phyloP scores from a whole-genome alignment of 92 coral and sea anemone genomes.

The Phymanthus crucifer region DNA sequence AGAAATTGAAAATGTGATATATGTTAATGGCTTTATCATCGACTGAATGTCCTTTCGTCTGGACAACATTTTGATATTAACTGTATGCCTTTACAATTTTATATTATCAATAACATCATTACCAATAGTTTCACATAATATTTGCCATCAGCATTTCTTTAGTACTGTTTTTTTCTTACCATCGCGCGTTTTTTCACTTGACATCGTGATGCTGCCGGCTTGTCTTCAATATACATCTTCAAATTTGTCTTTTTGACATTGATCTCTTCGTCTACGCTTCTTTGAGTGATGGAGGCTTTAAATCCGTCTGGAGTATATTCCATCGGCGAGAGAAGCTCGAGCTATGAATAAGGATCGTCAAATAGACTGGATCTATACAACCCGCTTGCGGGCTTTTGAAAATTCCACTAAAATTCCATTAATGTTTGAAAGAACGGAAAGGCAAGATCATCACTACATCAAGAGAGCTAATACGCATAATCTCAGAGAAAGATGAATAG shows the following conservation, averaged over 20 bases:
- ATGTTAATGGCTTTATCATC: too few relatives aligned
- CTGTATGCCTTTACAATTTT: too few relatives aligned
- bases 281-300: background rate
- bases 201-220: background rate
- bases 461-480: background rate
- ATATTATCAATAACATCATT: too few relatives aligned
- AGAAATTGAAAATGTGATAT: too few relatives aligned
- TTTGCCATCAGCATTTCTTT: too few relatives aligned
- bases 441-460: background rate
- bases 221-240: background rate
- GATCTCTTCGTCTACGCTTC: background rate
- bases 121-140: too few relatives aligned
- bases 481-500: background rate
- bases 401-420: background rate
- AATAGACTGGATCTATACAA: background rate
- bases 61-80: too few relatives aligned
- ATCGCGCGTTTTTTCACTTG: background rate
- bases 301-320: background rate
- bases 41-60: too few relatives aligned
- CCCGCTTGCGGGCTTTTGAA: background rate
- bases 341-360: background rate
- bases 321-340: background rate
- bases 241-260: background rate
- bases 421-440: background rate
- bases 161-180: too few relatives aligned